phyloP scores from a whole-genome alignment of 2,888 invertebrate species.

The Pristionchus entomophagus region DNA sequence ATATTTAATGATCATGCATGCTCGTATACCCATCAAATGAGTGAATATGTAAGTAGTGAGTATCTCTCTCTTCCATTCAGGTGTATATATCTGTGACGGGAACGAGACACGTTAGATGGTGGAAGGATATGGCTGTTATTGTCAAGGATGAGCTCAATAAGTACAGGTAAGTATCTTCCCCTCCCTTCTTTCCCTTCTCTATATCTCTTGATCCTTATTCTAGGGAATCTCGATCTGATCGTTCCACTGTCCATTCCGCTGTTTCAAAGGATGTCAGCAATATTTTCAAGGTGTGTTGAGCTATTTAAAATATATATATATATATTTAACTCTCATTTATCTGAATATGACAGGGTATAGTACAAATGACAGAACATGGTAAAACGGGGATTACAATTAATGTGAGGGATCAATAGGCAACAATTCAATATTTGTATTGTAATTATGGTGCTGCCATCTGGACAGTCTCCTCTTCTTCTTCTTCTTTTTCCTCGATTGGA shows the following conservation, averaged over 20 bases:
- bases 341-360: neutral
- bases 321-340: conserved; percentile 6
- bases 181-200: neutral
- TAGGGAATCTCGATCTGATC: conserved; percentile 28
- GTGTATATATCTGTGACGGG: conserved; percentile 51
- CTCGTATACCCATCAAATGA: too few species aligned
- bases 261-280: conserved; percentile 90
- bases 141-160: conserved; percentile 57
- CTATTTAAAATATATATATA: neutral
- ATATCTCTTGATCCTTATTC: neutral
- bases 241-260: conserved; percentile 86
- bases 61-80: too few species aligned
- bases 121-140: conserved; percentile 60
- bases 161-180: conserved; percentile 13
- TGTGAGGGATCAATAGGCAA: neutral
- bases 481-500: conserved; percentile 36
- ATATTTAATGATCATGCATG: too few species aligned
- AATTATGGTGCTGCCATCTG: neutral
- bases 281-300: conserved; percentile 86
- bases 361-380: neutral
- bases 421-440: neutral
- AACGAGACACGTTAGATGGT: conserved; percentile 54
- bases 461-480: neutral
- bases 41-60: too few species aligned
- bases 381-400: neutral